Evolutionary conservation across 2,888 invertebrate species (phyloP).

Genomic region (Calliphora vomitoria): DNA sequence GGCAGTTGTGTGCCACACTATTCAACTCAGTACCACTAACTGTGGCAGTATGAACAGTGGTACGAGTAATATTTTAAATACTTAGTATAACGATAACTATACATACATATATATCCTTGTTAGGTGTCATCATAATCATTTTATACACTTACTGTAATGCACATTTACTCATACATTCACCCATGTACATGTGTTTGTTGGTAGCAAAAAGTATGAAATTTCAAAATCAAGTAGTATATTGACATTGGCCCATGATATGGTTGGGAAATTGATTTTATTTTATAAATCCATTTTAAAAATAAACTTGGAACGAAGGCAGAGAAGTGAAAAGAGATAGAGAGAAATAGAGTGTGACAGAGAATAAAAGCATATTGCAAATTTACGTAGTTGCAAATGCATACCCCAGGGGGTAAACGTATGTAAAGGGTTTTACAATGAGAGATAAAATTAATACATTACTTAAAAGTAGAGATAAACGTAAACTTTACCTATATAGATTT

Average conservation of each 20-base stretch:
- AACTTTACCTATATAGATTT: no score
- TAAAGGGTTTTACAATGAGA: background rate
- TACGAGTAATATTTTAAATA: background rate
- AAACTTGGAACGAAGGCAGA: background rate
- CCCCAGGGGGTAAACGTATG: background rate
- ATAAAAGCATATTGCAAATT: background rate
- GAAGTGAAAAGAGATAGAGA: background rate
- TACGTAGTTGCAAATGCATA: background rate
- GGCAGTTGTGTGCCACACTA: conserved; percentile 12
- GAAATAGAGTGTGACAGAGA: background rate
- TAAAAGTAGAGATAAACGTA: no score
- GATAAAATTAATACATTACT: no score
- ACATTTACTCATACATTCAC: background rate
- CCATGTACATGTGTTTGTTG: background rate
- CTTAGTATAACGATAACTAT: background rate
- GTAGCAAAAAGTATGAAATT: conserved; percentile 32
- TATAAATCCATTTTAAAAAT: conserved; percentile 1
- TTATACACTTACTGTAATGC: background rate
- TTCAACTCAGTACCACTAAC: background rate
- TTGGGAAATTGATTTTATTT: conserved; percentile 50
- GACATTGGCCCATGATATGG: conserved; percentile 46
- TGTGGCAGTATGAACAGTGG: background rate
- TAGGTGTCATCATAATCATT: conserved; percentile 54
- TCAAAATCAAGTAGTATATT: conserved; percentile 33
- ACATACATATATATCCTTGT: conserved; percentile 45